phyloP scores from a whole-genome alignment of 2,888 invertebrate genomes.

The Lathronympha strigana region DNA sequence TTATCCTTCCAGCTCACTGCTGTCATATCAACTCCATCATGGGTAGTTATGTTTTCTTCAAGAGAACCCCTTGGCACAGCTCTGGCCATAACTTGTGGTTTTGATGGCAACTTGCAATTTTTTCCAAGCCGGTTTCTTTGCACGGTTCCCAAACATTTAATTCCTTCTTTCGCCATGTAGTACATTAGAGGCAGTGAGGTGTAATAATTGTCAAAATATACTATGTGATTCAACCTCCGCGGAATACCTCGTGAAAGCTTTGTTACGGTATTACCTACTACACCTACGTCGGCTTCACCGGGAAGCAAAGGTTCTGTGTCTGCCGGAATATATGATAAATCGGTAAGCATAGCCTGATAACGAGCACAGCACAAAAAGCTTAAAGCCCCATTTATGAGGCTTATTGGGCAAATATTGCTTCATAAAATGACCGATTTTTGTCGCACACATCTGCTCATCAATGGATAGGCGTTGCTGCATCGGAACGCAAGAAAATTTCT shows the following conservation, averaged over 20 bases:
- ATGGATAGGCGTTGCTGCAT: constrained; percentile 22
- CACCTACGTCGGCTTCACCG: constrained; percentile 45
- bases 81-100: background rate
- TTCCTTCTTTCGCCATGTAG: background rate
- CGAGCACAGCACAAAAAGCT: constrained; percentile 48
- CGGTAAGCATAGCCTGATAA: constrained; percentile 49
- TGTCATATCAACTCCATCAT: constrained; percentile 10
- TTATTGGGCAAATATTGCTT: constrained; percentile 47
- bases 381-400: constrained; percentile 48
- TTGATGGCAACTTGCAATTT: constrained; percentile 7
- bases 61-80: constrained; percentile 5
- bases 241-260: constrained; percentile 5
- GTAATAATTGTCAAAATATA: constrained; percentile 5
- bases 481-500: constrained; percentile 33
- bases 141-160: background rate
- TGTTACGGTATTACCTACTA: background rate
- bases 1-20: constrained; percentile 8
- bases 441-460: constrained; percentile 47
- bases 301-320: constrained; percentile 43
- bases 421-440: constrained; percentile 47
- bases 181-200: background rate
- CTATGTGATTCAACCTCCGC: constrained; percentile 2
- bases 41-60: constrained; percentile 10
- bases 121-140: constrained; percentile 7
- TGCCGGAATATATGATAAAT: constrained; percentile 50